These are phyloP conservation scores for Drosophila cardini DNA, from an alignment of 1,140 invertebrate genomes.

Conservation along the genomic window DNA sequence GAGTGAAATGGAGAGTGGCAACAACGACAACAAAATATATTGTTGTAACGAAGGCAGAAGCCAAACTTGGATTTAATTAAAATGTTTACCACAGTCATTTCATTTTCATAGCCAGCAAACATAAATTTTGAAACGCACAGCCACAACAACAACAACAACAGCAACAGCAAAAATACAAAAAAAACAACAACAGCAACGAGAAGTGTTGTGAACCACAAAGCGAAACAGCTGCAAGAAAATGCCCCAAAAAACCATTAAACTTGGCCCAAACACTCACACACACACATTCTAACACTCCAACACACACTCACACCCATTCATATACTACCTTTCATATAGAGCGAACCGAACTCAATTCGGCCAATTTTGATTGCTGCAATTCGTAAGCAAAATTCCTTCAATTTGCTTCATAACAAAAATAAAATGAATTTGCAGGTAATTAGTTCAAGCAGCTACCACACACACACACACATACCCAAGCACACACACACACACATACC, in stretches of 20 bases:
- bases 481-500: conserved; percentile 11
- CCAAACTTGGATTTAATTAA: conserved; percentile 83
- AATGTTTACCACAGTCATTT: conserved; percentile 83
- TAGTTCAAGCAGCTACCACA: conserved; percentile 71
- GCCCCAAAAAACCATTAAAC: conserved; percentile 78
- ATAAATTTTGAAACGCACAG: conserved; percentile 78
- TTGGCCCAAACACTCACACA: conserved; percentile 47
- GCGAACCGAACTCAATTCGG: conserved; percentile 37
- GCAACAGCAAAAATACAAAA: conserved; percentile 2
- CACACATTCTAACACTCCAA: neutral
- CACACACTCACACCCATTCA: conserved; percentile 8
- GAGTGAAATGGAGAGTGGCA: conserved; percentile 13
- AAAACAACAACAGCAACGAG: conserved; percentile 16
- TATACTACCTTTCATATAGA: conserved; percentile 33
- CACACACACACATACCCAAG: conserved; percentile 16
- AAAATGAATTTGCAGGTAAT: conserved; percentile 77
- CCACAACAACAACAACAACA: conserved; percentile 42
- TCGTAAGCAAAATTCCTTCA: conserved; percentile 34
- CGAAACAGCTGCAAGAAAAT: conserved; percentile 82
- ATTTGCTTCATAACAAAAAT: conserved; percentile 49
- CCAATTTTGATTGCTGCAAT: conserved; percentile 76
- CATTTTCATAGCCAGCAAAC: conserved; percentile 82
- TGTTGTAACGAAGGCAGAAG: conserved; percentile 78
- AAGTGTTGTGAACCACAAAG: conserved; percentile 60
- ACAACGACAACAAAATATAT: conserved; percentile 64